A percentile compares a stretch with the other conserved stretches of the same genome.
Conservation (phyloP, 2,888 invertebrate genomes). For the Microctonus brassicae region DNA sequence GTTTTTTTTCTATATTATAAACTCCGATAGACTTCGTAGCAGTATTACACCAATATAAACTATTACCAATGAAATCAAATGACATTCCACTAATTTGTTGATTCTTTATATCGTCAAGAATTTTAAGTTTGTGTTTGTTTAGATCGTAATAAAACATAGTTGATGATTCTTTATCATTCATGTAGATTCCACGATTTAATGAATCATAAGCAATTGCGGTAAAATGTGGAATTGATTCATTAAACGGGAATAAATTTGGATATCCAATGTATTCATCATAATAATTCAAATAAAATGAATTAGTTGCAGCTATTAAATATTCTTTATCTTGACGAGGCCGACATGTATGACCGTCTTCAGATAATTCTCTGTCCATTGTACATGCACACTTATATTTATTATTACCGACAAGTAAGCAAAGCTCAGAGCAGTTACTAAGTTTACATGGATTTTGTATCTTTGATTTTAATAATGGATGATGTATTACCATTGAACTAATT, state of each 20-base stretch:
- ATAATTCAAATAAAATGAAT: slow-evolving; percentile 73
- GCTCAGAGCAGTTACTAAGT: slow-evolving; percentile 77
- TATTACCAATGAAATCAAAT: slow-evolving; percentile 80
- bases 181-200: slow-evolving; percentile 68
- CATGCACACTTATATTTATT: slow-evolving; percentile 79
- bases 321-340: slow-evolving; percentile 69
- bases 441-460: slow-evolving; percentile 75
- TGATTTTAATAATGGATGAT: slow-evolving; percentile 78
- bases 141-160: slow-evolving; percentile 51
- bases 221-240: slow-evolving; percentile 70
- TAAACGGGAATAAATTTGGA: slow-evolving; percentile 72
- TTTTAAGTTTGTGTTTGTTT: slow-evolving; percentile 40
- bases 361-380: slow-evolving; percentile 78
- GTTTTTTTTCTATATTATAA: slow-evolving; percentile 74
- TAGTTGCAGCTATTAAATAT: slow-evolving; percentile 74
- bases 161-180: slow-evolving; percentile 50
- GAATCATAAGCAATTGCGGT: slow-evolving; percentile 79
- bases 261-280: slow-evolving; percentile 79
- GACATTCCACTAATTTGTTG: slow-evolving; percentile 74
- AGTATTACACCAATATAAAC: slow-evolving; percentile 81
- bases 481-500: slow-evolving; percentile 80
- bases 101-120: slow-evolving; percentile 68
- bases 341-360: slow-evolving; percentile 73
- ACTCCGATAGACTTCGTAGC: slow-evolving; percentile 77
- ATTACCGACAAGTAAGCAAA: slow-evolving; percentile 80